Evolutionary conservation across 2,113 vertebrate species (phyloP).

Genomic region (Haplochromis burtoni): DNA sequence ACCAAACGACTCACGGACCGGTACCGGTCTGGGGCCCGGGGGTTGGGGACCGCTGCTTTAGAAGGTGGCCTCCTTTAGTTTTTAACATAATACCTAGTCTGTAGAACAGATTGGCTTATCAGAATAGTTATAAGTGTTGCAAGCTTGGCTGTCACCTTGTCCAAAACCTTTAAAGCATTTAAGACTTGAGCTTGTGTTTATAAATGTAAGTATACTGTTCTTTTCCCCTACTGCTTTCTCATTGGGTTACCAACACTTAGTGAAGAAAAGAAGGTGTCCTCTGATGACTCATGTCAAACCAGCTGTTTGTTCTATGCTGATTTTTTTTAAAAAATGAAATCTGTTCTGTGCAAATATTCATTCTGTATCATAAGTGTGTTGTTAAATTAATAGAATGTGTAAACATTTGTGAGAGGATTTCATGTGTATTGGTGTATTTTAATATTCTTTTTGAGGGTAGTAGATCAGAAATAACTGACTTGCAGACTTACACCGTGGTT

Average conservation of each 20-base stretch:
- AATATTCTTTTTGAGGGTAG: background rate
- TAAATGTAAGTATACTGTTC: background rate
- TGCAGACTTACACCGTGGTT: background rate
- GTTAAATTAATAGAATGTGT: slow-evolving; percentile 45
- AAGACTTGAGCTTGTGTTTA: background rate
- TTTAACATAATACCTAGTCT: background rate
- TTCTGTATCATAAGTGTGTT: slow-evolving; percentile 53
- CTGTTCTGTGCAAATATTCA: slow-evolving; percentile 50
- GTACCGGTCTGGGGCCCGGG: background rate
- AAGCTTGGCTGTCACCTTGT: background rate
- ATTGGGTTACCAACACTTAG: background rate
- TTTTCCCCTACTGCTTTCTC: background rate
- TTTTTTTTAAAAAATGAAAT: background rate
- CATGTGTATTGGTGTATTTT: background rate
- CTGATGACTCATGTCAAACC: slow-evolving; percentile 27
- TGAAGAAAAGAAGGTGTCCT: background rate
- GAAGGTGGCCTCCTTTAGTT: background rate
- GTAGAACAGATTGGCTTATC: background rate
- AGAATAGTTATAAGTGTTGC: background rate
- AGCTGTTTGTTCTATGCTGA: slow-evolving; percentile 31
- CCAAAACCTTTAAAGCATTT: background rate
- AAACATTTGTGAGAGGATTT: background rate
- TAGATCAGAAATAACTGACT: background rate
- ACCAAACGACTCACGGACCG: background rate
- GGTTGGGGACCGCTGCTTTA: background rate